Conservation (phyloP, 2,888 invertebrate species). For the Sminthurides aquaticus region DNA sequence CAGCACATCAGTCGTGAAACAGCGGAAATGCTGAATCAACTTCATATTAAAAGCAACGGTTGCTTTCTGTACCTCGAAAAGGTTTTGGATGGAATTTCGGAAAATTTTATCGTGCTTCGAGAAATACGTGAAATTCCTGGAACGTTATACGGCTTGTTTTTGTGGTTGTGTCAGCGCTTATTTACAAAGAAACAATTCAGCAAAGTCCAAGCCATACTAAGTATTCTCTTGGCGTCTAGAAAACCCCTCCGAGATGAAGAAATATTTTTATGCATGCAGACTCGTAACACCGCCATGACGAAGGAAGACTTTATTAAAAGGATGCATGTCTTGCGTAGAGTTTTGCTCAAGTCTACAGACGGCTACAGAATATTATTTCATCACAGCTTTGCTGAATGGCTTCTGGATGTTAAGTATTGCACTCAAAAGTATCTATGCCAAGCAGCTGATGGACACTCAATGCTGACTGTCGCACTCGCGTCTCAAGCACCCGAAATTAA, state of each 20-base stretch:
- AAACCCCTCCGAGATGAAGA: constrained; percentile 74
- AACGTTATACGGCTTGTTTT: constrained; percentile 85
- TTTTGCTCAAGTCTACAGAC: constrained; percentile 48
- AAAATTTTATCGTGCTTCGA: constrained; percentile 82
- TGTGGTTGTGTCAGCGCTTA: constrained; percentile 88
- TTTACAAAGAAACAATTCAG: constrained; percentile 82
- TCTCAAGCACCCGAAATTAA: constrained; percentile 52
- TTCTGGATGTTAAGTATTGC: constrained; percentile 94
- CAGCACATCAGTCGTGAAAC: constrained; percentile 85
- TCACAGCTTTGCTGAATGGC: constrained; percentile 90
- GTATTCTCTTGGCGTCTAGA: constrained; percentile 78
- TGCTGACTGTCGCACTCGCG: constrained; percentile 67
- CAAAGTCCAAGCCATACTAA: constrained; percentile 75
- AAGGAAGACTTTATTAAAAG: constrained; percentile 73
- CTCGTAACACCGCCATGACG: constrained; percentile 68
- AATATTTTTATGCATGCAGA: constrained; percentile 71
- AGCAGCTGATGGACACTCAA: constrained; percentile 78
- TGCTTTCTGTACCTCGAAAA: constrained; percentile 80
- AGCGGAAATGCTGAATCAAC: constrained; percentile 87
- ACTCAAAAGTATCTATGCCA: constrained; percentile 88
- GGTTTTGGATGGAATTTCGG: constrained; percentile 83
- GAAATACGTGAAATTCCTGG: constrained; percentile 91
- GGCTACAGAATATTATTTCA: constrained; percentile 69
- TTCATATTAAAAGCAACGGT: constrained; percentile 93
- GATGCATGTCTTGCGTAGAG: constrained; percentile 64